Base-by-base conservation (phyloP, 2,113 vertebrate species). In the Otis tarda region DNA sequence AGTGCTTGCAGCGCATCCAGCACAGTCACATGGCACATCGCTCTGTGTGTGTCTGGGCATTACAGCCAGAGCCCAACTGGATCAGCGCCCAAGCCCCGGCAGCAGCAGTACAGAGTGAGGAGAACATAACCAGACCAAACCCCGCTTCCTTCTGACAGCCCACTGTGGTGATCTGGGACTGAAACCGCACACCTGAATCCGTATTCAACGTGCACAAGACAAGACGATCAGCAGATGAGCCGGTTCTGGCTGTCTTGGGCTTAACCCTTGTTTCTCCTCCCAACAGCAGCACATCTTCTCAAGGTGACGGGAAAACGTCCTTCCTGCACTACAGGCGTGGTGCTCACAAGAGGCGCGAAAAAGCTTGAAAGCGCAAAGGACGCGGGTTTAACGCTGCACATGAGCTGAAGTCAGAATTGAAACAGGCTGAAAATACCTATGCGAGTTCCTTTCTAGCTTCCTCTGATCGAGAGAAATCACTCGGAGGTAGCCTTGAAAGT, bases 261-360 rank as follows among this genome's bases (percentile, higher is more conserved):
- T 87, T 52, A 47, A 75, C 28, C 45, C 64, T 55, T 1, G 1
- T 30, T 43, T 56, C 4, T 35, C 35, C 10, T 21, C 43, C 56
- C 56, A 59, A 28, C 30, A 83, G 52, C 60, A 87, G 94, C 60
- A 47, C 22, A 30, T 12, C 67, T 53, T 15, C 60, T 74, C 73
- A 57, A 61, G 52, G 63, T 12, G 63, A 74, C 3, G 23, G 41
- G 57, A 35, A 37, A 68, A 52, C 31, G 6, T 28, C 65, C 19
- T 45, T 21, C 25, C 57, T 9, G 81, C 35, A 6, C 70, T 39
- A 67, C 3, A 2, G 33, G 50, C 3, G 1, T 35, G 30, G n/a
- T 1, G 2, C 79, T 70, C 8, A 20, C 20, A n/a, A 86, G 41
- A 77, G 33, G 33, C 0, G 0, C 5, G 14, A 80, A 65, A 45